Evolutionary conservation across 2,113 vertebrate species (phyloP), one percentile per base, ranked within the genome.

Genomic region (Salvelinus namaycush): DNA sequence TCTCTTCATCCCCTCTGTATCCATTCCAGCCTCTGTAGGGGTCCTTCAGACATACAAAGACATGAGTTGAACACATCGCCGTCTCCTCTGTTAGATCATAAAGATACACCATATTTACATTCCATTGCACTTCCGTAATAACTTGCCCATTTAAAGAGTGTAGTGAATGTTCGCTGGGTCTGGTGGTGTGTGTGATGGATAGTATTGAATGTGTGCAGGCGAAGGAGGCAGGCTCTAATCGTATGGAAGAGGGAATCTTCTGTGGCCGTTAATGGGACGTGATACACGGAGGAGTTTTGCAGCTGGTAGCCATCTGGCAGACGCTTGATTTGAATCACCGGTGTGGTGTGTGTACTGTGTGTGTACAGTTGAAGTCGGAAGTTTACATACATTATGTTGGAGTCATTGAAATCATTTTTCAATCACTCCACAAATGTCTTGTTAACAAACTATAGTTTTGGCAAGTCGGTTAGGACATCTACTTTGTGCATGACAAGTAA

Each of bases 71-170:
- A 85, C 83, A 77, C 76, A 76, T 29, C 68, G 67, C 75, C 5
- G 48, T 8, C 80, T 76, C 81, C 74, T 75, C 80, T 54, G 69
- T 81, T 85, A 83, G 79, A 84, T 80, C 78, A 68, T 74, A 78
- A 67, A 11, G 74, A 77, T 22, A 62, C 69, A 48, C 51, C 14
- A 34, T 27, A 80, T 90, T 87, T 78, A 72, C 76, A 87, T 84
- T 79, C 80, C 14, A 13, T 44, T 1, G 44, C 79, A 8, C 14
- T 51, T 18, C 62, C 71, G 24, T 74, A 73, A 70, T 14, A 16
- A 18, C 51, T 54, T 18, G 12, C 51, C 16, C 3, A 16, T 51
- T 51, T 51, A 51, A 51, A 14, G 49, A 51, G 51, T 54, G 51
- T 18, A 18, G 51, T 54, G 51, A 54, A 54, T 5, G 48, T 4